Evolutionary conservation across 2,888 invertebrate species (phyloP).

Genomic region (Digitonthophagus gazella): DNA sequence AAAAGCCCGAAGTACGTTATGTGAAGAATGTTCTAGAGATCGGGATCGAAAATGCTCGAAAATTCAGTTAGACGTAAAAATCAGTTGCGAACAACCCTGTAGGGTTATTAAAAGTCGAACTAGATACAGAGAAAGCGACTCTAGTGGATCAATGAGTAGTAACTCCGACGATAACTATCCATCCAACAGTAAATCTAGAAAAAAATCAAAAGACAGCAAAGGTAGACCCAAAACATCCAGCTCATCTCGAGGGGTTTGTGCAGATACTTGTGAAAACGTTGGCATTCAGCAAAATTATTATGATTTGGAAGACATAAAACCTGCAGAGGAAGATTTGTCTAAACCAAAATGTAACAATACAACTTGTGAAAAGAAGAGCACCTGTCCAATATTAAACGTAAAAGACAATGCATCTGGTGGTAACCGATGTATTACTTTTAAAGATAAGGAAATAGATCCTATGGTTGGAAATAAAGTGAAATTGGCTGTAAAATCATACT

Average conservation of each 20-base stretch:
- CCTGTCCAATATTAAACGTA: not conserved
- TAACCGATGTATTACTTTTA: too few relatives aligned
- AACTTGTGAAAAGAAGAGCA: too few relatives aligned
- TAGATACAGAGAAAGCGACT: conserved; percentile 3
- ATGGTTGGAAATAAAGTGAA: not conserved
- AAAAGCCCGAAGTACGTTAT: not conserved
- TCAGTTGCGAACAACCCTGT: not conserved
- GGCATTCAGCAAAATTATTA: not conserved
- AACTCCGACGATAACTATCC: not conserved
- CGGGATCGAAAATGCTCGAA: not conserved
- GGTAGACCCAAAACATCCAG: too few relatives aligned
- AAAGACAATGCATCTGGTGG: too few relatives aligned
- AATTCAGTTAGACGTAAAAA: not conserved
- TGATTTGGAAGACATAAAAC: not conserved
- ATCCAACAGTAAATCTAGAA: not conserved
- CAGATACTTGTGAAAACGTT: not conserved
- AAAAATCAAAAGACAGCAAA: not conserved
- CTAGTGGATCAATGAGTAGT: not conserved
- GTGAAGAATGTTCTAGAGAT: conserved; percentile 1
- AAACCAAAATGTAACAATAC: not conserved
- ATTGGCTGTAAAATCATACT: not conserved
- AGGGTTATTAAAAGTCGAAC: not conserved
- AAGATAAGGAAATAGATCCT: not conserved
- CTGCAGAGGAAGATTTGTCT: not conserved
- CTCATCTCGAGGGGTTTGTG: not conserved